Evolutionary conservation across 2,113 vertebrate genomes (phyloP).

Genomic region (Crotalus horridus): DNA sequence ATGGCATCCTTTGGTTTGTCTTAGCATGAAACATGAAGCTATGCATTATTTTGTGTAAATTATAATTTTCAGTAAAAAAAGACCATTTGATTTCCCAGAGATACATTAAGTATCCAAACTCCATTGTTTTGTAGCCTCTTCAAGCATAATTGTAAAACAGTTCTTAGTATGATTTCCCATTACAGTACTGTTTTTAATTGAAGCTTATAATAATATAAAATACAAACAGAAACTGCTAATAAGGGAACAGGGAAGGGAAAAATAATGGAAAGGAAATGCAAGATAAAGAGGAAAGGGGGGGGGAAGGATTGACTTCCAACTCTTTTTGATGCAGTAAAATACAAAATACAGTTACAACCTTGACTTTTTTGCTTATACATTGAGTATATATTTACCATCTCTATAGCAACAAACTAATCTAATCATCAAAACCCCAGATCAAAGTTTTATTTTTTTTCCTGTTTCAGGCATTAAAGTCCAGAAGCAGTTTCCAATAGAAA

Average conservation of each 20-base stretch:
- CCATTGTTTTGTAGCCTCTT: neutral
- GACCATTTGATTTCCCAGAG: neutral
- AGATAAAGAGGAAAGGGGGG: neutral
- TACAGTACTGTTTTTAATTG: neutral
- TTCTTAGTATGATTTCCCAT: neutral
- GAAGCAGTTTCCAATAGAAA: neutral
- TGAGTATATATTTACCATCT: neutral
- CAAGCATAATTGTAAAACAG: neutral
- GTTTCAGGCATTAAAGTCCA: neutral
- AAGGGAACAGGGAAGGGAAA: neutral
- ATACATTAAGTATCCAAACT: neutral
- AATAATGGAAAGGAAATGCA: neutral
- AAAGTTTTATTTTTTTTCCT: neutral
- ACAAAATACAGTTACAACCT: neutral
- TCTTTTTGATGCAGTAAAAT: neutral
- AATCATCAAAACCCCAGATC: neutral
- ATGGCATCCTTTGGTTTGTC: neutral
- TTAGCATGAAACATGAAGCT: neutral
- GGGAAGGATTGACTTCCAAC: neutral
- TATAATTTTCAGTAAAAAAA: neutral
- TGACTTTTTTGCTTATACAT: neutral
- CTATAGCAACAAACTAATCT: neutral
- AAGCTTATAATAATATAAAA: neutral
- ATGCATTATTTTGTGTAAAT: neutral
- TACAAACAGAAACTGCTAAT: neutral